Percentiles rank a stretch among this genome's conserved stretches.
These are phyloP conservation scores for Amazonetta brasiliensis DNA, from an alignment of 2,797 vertebrate species.

Conservation along the genomic window DNA sequence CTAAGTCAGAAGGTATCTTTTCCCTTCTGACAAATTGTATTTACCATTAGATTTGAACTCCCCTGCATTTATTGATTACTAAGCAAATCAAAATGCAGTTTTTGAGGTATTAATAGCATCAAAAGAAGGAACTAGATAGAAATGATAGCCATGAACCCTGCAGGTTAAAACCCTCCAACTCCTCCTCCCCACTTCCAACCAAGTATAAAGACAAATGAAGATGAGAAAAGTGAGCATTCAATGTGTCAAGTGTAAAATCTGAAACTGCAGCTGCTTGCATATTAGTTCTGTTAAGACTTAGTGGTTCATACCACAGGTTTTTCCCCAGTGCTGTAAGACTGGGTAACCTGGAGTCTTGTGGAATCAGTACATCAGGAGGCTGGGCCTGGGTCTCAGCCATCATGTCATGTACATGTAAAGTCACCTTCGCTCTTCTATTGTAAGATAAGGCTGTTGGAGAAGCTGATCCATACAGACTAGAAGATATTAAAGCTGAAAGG, in stretches of 20 bases:
- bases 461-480: background rate
- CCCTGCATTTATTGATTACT: background rate
- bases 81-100: background rate
- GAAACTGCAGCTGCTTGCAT: background rate
- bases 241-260: background rate
- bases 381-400: background rate
- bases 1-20: background rate
- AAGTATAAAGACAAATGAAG: background rate
- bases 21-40: background rate
- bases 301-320: background rate
- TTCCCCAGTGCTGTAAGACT: background rate
- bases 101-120: background rate
- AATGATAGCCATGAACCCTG: background rate
- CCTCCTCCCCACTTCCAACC: background rate
- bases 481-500: background rate
- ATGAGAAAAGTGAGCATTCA: background rate
- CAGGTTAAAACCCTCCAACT: background rate
- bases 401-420: background rate
- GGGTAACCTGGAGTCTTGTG: background rate
- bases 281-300: background rate
- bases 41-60: background rate
- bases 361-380: background rate
- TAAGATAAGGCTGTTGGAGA: background rate
- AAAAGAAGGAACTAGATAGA: background rate
- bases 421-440: background rate